Conservation (phyloP, 2,888 invertebrate genomes). For the Nymphalis polychloros region DNA sequence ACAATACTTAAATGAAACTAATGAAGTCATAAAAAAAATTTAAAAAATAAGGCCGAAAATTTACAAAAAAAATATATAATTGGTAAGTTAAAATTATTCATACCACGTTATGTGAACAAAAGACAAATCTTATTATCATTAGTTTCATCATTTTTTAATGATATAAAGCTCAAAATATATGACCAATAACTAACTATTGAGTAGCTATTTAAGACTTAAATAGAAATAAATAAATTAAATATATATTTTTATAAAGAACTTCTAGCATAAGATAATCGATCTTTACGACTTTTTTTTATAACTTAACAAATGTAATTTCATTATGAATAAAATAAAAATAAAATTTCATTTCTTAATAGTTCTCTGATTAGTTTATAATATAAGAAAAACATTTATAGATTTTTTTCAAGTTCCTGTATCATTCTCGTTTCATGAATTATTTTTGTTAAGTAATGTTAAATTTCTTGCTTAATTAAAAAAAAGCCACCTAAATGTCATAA, state of each 20-base stretch:
- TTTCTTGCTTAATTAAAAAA: too few species aligned
- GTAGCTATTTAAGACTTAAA: neutral
- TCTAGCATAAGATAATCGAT: neutral
- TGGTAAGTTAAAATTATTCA: too few species aligned
- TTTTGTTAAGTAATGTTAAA: too few species aligned
- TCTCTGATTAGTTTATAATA: neutral
- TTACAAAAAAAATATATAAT: too few species aligned
- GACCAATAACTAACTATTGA: neutral
- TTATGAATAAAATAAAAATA: neutral
- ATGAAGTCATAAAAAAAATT: neutral
- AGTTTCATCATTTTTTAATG: neutral
- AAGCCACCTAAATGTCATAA: too few species aligned
- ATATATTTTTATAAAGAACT: neutral
- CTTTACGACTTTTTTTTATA: neutral
- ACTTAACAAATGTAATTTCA: neutral
- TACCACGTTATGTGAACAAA: neutral
- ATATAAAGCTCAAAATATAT: conserved; percentile 1
- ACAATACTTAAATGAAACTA: neutral
- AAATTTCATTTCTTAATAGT: neutral
- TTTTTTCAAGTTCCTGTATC: neutral
- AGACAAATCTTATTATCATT: neutral
- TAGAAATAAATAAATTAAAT: neutral
- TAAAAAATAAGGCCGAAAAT: neutral
- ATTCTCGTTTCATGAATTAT: neutral
- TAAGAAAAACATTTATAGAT: neutral